These are phyloP conservation scores for Argyrosomus regius DNA, from an alignment of 2,797 vertebrate species.

Conservation along the genomic window DNA sequence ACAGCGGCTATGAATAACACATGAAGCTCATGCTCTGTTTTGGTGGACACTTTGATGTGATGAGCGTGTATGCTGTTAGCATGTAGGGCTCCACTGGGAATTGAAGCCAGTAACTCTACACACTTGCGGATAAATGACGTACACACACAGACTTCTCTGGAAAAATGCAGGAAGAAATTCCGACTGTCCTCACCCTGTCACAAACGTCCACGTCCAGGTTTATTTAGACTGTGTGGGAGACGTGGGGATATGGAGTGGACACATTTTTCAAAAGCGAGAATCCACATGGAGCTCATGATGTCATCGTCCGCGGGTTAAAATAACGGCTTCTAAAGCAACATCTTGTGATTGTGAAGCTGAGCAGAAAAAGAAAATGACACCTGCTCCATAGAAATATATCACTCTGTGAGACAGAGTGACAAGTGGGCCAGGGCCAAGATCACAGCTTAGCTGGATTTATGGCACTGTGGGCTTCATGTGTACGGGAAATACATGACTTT, in stretches of 20 bases:
- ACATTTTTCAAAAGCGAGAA: constrained; percentile 9
- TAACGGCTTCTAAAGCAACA: constrained; percentile 11
- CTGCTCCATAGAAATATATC: background rate
- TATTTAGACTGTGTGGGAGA: constrained; percentile 29
- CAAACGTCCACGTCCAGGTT: constrained; percentile 10
- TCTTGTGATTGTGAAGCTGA: background rate
- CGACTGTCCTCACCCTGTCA: constrained; percentile 45
- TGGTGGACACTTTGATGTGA: constrained; percentile 26
- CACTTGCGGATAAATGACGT: constrained; percentile 7
- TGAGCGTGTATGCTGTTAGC: constrained; percentile 17
- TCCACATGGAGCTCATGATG: constrained; percentile 41
- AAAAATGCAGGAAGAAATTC: constrained; percentile 49
- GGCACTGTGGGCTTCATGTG: background rate
- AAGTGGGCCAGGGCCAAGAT: background rate
- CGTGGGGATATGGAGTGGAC: constrained; percentile 20
- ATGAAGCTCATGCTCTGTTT: constrained; percentile 12
- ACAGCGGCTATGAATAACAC: constrained; percentile 29
- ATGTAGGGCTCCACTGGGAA: constrained; percentile 20
- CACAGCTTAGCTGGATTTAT: background rate
- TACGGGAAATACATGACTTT: background rate
- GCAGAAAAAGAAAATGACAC: constrained; percentile 10
- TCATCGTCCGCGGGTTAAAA: constrained; percentile 32
- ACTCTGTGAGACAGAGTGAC: background rate
- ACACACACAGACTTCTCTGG: background rate
- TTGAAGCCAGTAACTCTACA: constrained; percentile 22